These are phyloP conservation scores for Drosophila nr. medialis DNA, from an alignment of 2,888 invertebrate genomes.

Conservation along the genomic window DNA sequence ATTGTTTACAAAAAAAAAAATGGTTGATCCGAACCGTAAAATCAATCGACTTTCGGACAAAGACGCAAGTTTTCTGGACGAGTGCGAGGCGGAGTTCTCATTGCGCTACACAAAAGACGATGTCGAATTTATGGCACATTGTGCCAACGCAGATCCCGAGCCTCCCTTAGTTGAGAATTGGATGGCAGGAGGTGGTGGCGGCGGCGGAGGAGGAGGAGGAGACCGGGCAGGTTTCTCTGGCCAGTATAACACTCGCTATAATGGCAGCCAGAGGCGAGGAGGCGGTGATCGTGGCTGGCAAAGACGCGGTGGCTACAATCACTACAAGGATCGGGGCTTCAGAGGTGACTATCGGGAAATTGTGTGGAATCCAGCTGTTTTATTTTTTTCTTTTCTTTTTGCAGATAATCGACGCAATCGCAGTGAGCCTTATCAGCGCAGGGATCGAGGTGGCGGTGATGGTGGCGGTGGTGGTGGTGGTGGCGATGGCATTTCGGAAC, in stretches of 20 bases:
- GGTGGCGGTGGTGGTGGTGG: slow-evolving; percentile 15
- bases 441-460: slow-evolving; percentile 30
- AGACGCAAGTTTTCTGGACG: slow-evolving; percentile 87
- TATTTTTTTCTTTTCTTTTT: background rate
- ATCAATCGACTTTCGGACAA: slow-evolving; percentile 86
- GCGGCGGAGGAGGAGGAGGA: slow-evolving; percentile 40
- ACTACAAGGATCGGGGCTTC: slow-evolving; percentile 11
- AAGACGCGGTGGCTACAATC: too few species aligned
- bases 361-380: background rate
- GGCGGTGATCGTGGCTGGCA: too few species aligned
- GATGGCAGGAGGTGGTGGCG: slow-evolving; percentile 69
- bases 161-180: slow-evolving; percentile 88
- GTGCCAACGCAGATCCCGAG: slow-evolving; percentile 83
- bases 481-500: slow-evolving; percentile 20
- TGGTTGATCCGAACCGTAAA: slow-evolving; percentile 85
- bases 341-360: slow-evolving; percentile 34
- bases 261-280: slow-evolving; percentile 61
- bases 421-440: slow-evolving; percentile 34
- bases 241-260: slow-evolving; percentile 50
- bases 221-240: slow-evolving; percentile 31
- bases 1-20: slow-evolving; percentile 39
- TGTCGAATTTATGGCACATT: slow-evolving; percentile 86
- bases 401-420: slow-evolving; percentile 57
- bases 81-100: slow-evolving; percentile 88
- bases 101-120: slow-evolving; percentile 88